phyloP scores from a whole-genome alignment of 2,113 vertebrate genomes.

The Oryzias curvinotus region DNA sequence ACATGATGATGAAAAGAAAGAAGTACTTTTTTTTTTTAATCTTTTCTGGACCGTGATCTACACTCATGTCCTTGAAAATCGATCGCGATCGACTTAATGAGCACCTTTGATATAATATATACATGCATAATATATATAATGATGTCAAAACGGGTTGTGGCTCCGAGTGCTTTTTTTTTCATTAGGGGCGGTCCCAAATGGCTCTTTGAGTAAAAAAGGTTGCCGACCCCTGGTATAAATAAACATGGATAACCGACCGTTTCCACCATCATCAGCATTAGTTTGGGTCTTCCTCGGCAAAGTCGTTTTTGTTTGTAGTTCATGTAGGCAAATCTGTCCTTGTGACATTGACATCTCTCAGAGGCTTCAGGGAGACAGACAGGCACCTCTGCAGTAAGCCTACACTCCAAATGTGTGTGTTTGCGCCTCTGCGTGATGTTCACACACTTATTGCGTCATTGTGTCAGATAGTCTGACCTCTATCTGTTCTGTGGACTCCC shows the following conservation, averaged over 20 bases:
- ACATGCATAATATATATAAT: no score
- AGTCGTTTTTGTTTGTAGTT: conserved; percentile 29
- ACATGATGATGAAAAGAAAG: no score
- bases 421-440: conserved; percentile 10
- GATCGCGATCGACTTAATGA: no score
- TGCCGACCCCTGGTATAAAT: no score
- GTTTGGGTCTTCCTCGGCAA: conserved; percentile 24
- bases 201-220: no score
- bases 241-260: conserved; percentile 3
- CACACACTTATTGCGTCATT: conserved; percentile 59
- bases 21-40: no score
- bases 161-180: no score
- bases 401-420: conserved; percentile 32
- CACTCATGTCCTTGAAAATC: no score
- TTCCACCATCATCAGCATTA: conserved; percentile 6
- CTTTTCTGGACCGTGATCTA: no score
- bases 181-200: no score
- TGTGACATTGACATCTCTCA: conserved; percentile 62
- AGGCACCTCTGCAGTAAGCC: conserved; percentile 68
- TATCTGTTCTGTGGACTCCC: conserved; percentile 14
- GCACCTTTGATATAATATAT: no score
- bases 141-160: no score
- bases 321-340: conserved; percentile 49
- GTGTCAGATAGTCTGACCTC: conserved; percentile 44
- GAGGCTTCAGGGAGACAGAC: conserved; percentile 57